Evolutionary conservation across 1,140 invertebrate genomes (phyloP).

Genomic region (Hermetia illucens): DNA sequence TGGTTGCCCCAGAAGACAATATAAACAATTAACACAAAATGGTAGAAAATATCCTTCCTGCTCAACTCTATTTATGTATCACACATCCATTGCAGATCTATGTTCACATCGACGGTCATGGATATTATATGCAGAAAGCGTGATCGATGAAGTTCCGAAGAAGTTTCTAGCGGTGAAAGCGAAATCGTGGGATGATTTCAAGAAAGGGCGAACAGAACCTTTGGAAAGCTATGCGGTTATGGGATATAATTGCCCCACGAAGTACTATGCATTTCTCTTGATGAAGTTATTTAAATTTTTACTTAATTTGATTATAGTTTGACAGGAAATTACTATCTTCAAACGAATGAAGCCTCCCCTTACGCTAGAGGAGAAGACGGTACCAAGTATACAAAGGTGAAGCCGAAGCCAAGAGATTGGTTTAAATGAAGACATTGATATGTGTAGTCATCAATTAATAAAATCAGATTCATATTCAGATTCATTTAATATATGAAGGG

Average conservation of each 20-base stretch:
- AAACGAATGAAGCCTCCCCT: conserved; percentile 11
- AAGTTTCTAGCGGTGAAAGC: conserved; percentile 26
- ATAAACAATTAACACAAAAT: conserved; percentile 3
- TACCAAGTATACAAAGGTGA: conserved; percentile 8
- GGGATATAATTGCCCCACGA: conserved; percentile 3
- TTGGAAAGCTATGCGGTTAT: background rate
- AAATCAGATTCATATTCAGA: too few relatives aligned
- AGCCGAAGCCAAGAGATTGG: background rate
- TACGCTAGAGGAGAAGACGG: conserved; percentile 24
- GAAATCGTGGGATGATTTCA: conserved; percentile 21
- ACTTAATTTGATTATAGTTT: conserved; percentile 7
- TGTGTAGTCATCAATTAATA: too few relatives aligned
- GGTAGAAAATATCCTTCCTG: conserved; percentile 2
- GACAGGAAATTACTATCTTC: conserved; percentile 13
- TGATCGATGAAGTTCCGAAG: conserved; percentile 23
- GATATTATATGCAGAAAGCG: conserved; percentile 36
- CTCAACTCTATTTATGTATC: too few relatives aligned
- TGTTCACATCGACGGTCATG: conserved; percentile 46
- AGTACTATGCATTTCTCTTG: background rate
- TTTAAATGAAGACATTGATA: too few relatives aligned
- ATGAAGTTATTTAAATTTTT: too few relatives aligned
- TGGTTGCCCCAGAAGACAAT: conserved; percentile 27
- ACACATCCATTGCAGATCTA: conserved; percentile 37
- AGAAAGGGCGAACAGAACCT: background rate
- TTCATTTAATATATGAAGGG: too few relatives aligned